phyloP scores from a whole-genome alignment of 1,140 invertebrate species.

The Archivesica marissinica region DNA sequence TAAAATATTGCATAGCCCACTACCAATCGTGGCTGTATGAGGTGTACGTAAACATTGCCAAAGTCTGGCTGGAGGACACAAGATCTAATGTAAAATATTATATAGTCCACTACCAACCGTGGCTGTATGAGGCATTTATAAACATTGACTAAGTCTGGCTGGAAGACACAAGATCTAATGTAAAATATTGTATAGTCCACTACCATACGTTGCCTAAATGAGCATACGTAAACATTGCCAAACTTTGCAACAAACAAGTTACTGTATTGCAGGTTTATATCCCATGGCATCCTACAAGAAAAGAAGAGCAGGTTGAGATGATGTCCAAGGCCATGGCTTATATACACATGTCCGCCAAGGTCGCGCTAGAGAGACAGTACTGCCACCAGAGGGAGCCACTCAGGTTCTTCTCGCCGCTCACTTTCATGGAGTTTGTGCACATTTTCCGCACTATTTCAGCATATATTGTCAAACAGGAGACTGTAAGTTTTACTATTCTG shows the following conservation, averaged over 20 bases:
- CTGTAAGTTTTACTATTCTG: constrained; percentile 67
- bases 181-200: too few relatives aligned
- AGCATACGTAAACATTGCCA: background rate
- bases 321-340: constrained; percentile 81
- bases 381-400: constrained; percentile 80
- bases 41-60: constrained; percentile 58
- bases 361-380: constrained; percentile 76
- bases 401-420: constrained; percentile 79
- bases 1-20: too few relatives aligned
- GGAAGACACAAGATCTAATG: too few relatives aligned
- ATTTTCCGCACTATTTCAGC: constrained; percentile 79
- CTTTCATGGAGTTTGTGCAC: constrained; percentile 82
- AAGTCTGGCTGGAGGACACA: constrained; percentile 72
- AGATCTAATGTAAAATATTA: constrained; percentile 64
- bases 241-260: too few relatives aligned
- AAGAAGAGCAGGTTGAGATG: constrained; percentile 74
- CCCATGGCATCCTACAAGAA: constrained; percentile 74
- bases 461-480: constrained; percentile 77
- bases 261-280: constrained; percentile 73
- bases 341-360: constrained; percentile 79
- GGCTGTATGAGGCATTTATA: too few relatives aligned
- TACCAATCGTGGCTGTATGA: constrained; percentile 72
- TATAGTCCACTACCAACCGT: too few relatives aligned
- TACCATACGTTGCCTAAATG: background rate
- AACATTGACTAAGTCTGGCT: background rate